A percentile compares a stretch with the other conserved stretches of the same genome.
phyloP scores from a whole-genome alignment of 2,797 vertebrate species.

The Lagorchestes hirsutus region DNA sequence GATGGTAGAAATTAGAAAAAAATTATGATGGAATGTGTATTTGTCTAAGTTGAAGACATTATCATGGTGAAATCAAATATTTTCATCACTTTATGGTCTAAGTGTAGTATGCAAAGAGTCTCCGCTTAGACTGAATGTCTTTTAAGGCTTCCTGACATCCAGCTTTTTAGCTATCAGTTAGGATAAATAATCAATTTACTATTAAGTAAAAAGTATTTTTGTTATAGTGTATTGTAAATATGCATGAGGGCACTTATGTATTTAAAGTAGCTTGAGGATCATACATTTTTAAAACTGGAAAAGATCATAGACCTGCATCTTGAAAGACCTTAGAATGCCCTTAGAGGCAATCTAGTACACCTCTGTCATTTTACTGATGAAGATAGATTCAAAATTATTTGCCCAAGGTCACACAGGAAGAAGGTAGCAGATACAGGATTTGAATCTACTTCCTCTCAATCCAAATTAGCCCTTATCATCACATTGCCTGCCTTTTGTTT shows the following conservation, averaged over 20 bases:
- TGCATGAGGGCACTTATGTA: neutral
- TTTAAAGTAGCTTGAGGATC: neutral
- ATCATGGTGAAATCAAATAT: constrained; percentile 54
- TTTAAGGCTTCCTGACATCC: neutral
- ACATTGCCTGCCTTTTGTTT: neutral
- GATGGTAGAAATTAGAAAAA: neutral
- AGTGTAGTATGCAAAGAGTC: constrained; percentile 18
- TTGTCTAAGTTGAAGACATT: constrained; percentile 38
- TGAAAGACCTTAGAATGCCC: neutral
- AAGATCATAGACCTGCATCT: neutral
- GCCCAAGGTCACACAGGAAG: neutral
- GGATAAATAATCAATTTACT: neutral
- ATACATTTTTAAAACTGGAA: neutral
- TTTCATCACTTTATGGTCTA: constrained; percentile 47
- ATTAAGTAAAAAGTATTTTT: neutral
- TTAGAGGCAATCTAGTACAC: neutral
- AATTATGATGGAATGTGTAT: constrained; percentile 26
- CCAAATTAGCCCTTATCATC: neutral
- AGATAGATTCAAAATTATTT: neutral
- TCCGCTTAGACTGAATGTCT: neutral
- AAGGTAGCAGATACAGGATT: neutral
- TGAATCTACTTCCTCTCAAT: neutral
- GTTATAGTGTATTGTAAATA: neutral
- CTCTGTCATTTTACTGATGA: neutral
- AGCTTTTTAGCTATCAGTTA: neutral